Percentiles rank a stretch among this genome's conserved stretches.
Evolutionary conservation across 2,797 vertebrate species (phyloP).

Genomic region (Tapirus indicus): DNA sequence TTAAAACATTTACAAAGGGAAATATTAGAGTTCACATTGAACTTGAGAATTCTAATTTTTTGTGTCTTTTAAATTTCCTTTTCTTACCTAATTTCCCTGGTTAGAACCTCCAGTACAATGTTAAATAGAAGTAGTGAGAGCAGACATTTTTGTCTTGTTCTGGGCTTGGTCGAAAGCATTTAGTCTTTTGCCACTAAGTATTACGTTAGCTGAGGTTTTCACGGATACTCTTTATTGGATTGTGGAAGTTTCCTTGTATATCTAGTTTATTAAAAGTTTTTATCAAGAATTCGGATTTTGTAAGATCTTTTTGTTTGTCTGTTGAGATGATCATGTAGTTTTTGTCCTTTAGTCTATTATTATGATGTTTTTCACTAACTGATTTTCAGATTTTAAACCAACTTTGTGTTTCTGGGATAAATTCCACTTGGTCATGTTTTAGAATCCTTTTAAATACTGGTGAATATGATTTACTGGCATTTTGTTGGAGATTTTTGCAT

Average conservation of each 20-base stretch:
- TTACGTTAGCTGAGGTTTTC: neutral
- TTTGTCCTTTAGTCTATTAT: neutral
- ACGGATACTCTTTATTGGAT: neutral
- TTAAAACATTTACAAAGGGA: neutral
- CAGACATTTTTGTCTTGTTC: neutral
- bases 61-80: neutral
- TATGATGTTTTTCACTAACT: neutral
- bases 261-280: neutral
- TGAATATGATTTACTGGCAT: neutral
- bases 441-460: neutral
- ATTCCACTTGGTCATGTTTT: neutral
- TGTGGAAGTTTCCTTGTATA: neutral
- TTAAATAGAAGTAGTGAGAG: neutral
- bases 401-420: neutral
- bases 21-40: neutral
- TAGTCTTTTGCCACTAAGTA: neutral
- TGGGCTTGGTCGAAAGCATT: neutral
- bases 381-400: neutral
- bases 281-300: neutral
- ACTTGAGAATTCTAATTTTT: slow-evolving; percentile 47
- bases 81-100: neutral
- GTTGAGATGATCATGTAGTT: neutral
- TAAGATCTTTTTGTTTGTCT: neutral
- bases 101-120: neutral
- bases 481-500: neutral